Base-by-base conservation (phyloP, 2,888 invertebrate species). In the Microctonus brassicae region DNA sequence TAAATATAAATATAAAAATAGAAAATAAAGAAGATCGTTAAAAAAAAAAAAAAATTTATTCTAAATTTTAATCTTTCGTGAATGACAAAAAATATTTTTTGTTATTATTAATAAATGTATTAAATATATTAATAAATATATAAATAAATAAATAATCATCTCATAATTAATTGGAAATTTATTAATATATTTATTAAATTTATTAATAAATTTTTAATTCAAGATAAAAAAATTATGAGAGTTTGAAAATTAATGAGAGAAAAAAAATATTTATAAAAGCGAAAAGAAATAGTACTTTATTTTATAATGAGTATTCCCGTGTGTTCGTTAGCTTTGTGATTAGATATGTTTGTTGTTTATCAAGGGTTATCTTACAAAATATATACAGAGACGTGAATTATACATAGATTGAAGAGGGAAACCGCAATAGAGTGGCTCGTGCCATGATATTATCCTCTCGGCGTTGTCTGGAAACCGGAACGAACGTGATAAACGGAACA, bases 401-500 rank as follows among this genome's bases (percentile, higher is more conserved):
- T 62, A 66, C 36, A 70, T 73, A 70, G 70, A 72, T 68, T 22
- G 61, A 57, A n/a, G 55, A 33, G 61, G 61, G 42, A 17, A 34
- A 53, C 24, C 68, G 55, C 42, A 55, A 39, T 62, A 60, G 68
- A 22, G 70, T 70, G 69, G 66, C 65, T 61, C 61, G 66, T 63
- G 68, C 73, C 58, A 34, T 61, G 17, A 47, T 39, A 69, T 70
- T 52, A 65, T 70, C 74, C 63, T 69, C 52, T 57, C 52, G 57
- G 72, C 71, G 47, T 3, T 29, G 4, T 36, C 57, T 53, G 47
- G 70, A 69, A 68, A 78, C 77, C 75, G 77, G 76, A 78, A 76
- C 75, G 74, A 78, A 75, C 76, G 73, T 72, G 75, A 76, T 77
- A 77, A 77, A 76, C 75, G 73, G 73, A 70, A 72, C n/a, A n/a